Percentiles rank a stretch among this genome's conserved stretches.
These are phyloP conservation scores for Megaceryle maxima DNA, from an alignment of 2,113 vertebrate species.

Conservation along the genomic window DNA sequence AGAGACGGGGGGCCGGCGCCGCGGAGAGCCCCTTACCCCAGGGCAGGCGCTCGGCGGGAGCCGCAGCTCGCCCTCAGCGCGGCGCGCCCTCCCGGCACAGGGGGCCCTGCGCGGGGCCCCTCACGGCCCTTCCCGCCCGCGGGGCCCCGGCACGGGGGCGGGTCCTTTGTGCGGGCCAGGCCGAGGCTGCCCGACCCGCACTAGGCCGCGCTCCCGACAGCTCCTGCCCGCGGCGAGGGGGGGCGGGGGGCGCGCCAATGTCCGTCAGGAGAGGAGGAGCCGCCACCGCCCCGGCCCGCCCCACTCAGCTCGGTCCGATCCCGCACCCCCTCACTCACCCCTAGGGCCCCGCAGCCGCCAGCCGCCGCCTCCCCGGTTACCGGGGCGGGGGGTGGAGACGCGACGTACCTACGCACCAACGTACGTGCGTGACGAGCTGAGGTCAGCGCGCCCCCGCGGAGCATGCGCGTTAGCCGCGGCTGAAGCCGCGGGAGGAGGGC, in stretches of 20 bases:
- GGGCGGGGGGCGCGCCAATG: not conserved
- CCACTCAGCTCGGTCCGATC: not conserved
- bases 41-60: not conserved
- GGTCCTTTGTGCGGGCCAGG: constrained; percentile 17
- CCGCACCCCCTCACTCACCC: not conserved
- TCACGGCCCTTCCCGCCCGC: not conserved
- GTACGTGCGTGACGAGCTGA: not conserved
- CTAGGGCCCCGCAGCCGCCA: not conserved
- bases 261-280: not conserved
- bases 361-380: constrained; percentile 63
- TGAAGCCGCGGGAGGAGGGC: not conserved
- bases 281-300: not conserved
- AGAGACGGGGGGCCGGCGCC: no score
- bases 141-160: not conserved
- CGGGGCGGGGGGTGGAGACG: constrained; percentile 1
- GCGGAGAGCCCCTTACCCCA: not conserved
- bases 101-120: not conserved
- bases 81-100: not conserved
- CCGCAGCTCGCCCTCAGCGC: not conserved
- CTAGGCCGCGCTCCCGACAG: constrained; percentile 9
- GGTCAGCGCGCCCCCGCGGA: not conserved
- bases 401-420: not conserved
- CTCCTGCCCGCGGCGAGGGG: not conserved
- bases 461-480: not conserved
- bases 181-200: not conserved